phyloP scores from a whole-genome alignment of 30 jellyfish, hydroid and myxozoan genomes.

The Chrysaora quinquecirrha region DNA sequence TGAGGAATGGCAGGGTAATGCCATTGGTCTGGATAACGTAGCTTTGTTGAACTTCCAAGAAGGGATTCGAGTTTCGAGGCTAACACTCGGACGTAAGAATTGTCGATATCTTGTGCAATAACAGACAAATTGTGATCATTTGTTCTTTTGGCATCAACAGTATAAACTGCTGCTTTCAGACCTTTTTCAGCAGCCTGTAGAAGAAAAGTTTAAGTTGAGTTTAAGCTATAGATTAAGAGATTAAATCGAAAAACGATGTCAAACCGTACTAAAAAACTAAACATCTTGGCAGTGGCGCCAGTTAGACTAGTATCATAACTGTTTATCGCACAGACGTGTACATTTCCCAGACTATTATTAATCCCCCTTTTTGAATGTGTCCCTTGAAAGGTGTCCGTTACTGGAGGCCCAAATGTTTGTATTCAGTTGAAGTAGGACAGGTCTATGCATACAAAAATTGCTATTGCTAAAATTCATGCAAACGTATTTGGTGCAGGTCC shows the following conservation, averaged over 20 bases:
- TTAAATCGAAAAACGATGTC: background rate
- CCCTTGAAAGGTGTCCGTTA: background rate
- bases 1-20: constrained; percentile 52
- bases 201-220: background rate
- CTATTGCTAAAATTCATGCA: background rate
- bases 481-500: too few species aligned
- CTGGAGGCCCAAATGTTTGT: background rate
- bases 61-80: constrained; percentile 45
- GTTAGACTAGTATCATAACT: background rate
- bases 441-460: background rate
- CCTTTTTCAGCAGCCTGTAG: constrained; percentile 73
- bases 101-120: constrained; percentile 2
- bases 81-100: background rate
- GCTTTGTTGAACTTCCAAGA: constrained; percentile 25
- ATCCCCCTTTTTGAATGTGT: background rate
- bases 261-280: background rate
- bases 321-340: background rate
- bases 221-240: background rate
- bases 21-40: constrained; percentile 70
- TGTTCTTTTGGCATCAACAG: constrained; percentile 20
- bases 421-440: background rate
- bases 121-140: background rate
- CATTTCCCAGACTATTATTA: background rate
- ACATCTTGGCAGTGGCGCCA: background rate
- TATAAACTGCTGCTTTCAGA: constrained; percentile 65